Conservation (phyloP, 2,888 invertebrate genomes). For the Odontocolon sp. region DNA sequence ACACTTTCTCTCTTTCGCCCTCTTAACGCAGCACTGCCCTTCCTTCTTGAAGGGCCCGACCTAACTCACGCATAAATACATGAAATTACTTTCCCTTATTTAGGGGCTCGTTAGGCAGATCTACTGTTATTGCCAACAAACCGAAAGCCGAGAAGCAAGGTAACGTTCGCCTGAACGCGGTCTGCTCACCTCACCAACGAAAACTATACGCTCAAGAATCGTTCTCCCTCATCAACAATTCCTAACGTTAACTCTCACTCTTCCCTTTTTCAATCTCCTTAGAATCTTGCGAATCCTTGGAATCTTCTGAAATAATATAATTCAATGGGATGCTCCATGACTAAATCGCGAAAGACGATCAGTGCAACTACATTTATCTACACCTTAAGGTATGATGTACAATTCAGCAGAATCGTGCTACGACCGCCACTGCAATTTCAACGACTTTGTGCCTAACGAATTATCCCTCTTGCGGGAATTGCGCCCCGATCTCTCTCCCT, state of each 20-base stretch:
- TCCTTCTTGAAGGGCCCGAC: conserved; percentile 57
- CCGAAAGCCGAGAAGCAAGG: conserved; percentile 64
- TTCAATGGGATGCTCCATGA: not conserved
- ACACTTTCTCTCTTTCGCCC: conserved; percentile 10
- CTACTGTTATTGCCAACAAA: conserved; percentile 79
- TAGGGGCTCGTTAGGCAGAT: conserved; percentile 80
- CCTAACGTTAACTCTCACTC: conserved; percentile 27
- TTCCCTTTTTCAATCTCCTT: not conserved
- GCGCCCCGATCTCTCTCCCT: conserved; percentile 20
- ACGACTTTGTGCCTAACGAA: conserved; percentile 13
- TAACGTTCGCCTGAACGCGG: conserved; percentile 11
- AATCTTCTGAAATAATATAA: not conserved
- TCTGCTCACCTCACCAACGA: conserved; percentile 18
- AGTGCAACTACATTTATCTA: conserved; percentile 3
- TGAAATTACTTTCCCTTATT: conserved; percentile 80
- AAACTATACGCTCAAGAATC: conserved; percentile 9
- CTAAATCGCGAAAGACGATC: conserved; percentile 38
- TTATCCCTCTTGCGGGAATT: conserved; percentile 24
- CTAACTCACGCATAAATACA: conserved; percentile 80
- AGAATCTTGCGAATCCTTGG: not conserved
- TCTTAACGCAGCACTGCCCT: conserved; percentile 16
- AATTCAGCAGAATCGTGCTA: not conserved
- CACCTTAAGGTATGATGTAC: too few species aligned
- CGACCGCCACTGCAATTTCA: conserved; percentile 7
- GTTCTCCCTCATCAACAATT: conserved; percentile 28